Base-by-base conservation (phyloP, 1,140 invertebrate species). In the Nilaparvata lugens region DNA sequence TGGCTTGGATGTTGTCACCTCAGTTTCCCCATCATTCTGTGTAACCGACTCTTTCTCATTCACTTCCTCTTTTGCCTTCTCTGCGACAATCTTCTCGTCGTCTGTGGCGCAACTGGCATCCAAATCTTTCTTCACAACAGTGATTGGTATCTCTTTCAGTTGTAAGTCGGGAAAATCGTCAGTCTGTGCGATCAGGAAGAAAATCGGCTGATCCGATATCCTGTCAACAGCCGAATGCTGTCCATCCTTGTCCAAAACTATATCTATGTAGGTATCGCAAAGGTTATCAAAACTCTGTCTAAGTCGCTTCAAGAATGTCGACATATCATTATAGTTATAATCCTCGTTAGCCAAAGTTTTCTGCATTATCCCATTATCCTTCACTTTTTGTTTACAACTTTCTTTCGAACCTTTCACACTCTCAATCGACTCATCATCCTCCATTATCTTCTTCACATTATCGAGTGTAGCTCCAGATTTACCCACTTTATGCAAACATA, bases 401-500 rank as follows among this genome's bases (percentile, higher is more conserved):
- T 48, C 19, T 57, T 57, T 52, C n/a, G 40, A 52, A 73, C 73
- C 11, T 75, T 74, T 71, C 4, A 75, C 74, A 4, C 70, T 69
- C 60, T 79, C 79, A 18, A 2, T 19, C 2, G 2, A 4, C n/a
- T 48, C 45, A 25, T 55, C 59, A 19, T 76, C 78, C 58, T 80
- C 79, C 9, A 89, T 67, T 40, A 89, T 81, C 52, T 77, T 79
- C 45, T 86, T 83, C 5, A 89, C 77, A 43, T 82, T 80, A 42
- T 85, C 80, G 1, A 82, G 68, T 48, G 81, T 82, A 24, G 83
- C 75, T 62, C 76, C 75, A 42, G 83, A 83, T 38, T 76, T 80
- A 24, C 78, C 73, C 51, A 84, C 80, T 24, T 84, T 81, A 67
- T 81, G 80, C 21, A 88, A 74, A 70, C 86, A 85, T 52, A 93